Evolutionary conservation across 2,888 invertebrate genomes (phyloP).

Genomic region (Drosophila prolongata): DNA sequence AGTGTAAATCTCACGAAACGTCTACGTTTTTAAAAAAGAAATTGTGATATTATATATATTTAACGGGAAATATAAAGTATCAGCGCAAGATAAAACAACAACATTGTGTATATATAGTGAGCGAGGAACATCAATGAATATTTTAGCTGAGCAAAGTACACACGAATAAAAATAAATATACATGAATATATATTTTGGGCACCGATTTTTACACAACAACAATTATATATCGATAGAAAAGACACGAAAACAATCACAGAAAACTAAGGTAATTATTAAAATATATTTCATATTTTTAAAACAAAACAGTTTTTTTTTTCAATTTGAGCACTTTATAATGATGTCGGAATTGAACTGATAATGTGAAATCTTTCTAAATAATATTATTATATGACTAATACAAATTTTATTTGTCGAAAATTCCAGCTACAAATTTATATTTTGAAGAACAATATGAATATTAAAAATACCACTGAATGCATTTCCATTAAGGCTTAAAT

Average conservation of each 20-base stretch:
- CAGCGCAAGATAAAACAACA: conserved; percentile 34
- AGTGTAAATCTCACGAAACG: conserved; percentile 75
- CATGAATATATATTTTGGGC: conserved; percentile 72
- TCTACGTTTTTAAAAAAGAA: conserved; percentile 73
- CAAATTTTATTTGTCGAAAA: too few species aligned
- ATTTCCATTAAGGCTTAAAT: not conserved
- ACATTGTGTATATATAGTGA: conserved; percentile 57
- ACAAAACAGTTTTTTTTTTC: not conserved
- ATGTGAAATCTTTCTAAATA: too few species aligned
- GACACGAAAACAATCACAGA: conserved; percentile 77
- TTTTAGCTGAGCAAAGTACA: conserved; percentile 66
- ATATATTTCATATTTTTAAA: not conserved
- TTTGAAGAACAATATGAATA: too few species aligned
- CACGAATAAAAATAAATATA: conserved; percentile 48
- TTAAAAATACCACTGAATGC: not conserved
- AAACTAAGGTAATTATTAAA: conserved; percentile 69
- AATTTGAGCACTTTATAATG: not conserved
- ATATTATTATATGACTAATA: too few species aligned
- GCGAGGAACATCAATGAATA: conserved; percentile 49
- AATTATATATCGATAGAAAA: conserved; percentile 62
- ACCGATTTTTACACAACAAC: conserved; percentile 70
- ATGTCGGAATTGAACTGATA: too few species aligned
- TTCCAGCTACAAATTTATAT: too few species aligned
- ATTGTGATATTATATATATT: conserved; percentile 75
- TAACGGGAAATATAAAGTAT: conserved; percentile 45